Evolutionary conservation across 2,113 vertebrate species (phyloP).

Genomic region (Ptilorrhoa leucosticta): DNA sequence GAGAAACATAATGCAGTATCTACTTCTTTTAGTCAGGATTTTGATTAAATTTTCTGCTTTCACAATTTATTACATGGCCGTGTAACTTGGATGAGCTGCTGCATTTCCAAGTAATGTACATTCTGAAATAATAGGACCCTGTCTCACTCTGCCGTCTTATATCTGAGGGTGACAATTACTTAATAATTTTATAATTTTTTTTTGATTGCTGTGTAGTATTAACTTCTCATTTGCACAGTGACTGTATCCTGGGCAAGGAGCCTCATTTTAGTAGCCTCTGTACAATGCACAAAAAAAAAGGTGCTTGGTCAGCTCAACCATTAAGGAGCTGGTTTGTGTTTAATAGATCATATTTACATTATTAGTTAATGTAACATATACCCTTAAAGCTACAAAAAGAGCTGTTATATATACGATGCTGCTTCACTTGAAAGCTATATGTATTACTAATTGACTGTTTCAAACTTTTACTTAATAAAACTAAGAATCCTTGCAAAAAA

Average conservation of each 20-base stretch:
- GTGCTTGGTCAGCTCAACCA: neutral
- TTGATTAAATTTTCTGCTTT: slow-evolving; percentile 11
- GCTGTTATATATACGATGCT: neutral
- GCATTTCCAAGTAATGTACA: neutral
- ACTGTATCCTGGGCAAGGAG: neutral
- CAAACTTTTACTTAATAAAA: neutral
- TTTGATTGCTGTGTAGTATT: neutral
- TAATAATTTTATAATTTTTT: neutral
- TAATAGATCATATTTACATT: neutral
- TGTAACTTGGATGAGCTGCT: neutral
- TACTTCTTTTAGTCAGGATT: neutral
- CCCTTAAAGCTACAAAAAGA: neutral
- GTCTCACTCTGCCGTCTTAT: neutral
- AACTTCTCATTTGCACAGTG: neutral
- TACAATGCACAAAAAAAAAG: neutral
- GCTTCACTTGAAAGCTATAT: neutral
- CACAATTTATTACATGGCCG: neutral
- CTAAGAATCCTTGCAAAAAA: neutral
- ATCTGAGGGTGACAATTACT: neutral
- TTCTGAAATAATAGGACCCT: neutral
- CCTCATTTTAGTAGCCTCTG: neutral
- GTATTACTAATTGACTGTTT: neutral
- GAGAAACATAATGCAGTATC: neutral
- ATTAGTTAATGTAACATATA: neutral
- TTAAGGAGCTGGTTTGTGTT: neutral